Evolutionary conservation across 2,113 vertebrate species (phyloP), one percentile per base, ranked within the genome.

Genomic region (Aphyosemion australe): DNA sequence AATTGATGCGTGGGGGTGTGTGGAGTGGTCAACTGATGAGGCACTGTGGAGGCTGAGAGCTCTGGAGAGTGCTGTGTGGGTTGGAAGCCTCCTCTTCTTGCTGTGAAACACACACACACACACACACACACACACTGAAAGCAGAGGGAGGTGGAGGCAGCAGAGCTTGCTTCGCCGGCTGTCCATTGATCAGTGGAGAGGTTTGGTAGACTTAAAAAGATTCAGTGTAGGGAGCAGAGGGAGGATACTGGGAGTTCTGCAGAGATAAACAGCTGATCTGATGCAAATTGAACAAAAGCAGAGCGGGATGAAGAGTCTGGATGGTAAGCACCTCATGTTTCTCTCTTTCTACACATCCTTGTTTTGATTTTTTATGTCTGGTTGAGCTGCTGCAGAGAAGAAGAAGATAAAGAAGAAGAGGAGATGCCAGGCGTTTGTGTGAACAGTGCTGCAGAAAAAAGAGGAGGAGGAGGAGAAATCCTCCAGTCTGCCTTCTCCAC

Each of bases 31-130:
- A 90, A 86, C 79, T 88, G 85, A 88, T 88, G 85, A 85, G 78
- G 79, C 74, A 83, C 77, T 86, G 86, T 90, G 89, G 89, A 84
- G 89, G 89, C 85, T 89, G 90, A 89, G 88, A 86, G 84, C 90
- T 83, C 88, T 85, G 81, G 86, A 90, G 84, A 91, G 89, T 81
- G 83, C 32, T 86, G 87, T 88, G 91, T 90, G 88, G 88, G 88
- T 79, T 89, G 87, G 74, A 87, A 88, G 85, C 84, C 82, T 87
- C 85, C 74, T 83, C 86, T 83, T 70, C 66, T 74, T 74, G 2
- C 77, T 65, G 69, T 59, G 31, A 74, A 77, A 69, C 65, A 39
- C 65, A 26, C 26, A 2, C 26, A 26, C 26, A 2, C 26, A 26
- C 26, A 26, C 26, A 26, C 26, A 26, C 26, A 60, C 58, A 58